Base-by-base conservation (phyloP, 2,113 vertebrate species). In the Tragelaphus strepsiceros region DNA sequence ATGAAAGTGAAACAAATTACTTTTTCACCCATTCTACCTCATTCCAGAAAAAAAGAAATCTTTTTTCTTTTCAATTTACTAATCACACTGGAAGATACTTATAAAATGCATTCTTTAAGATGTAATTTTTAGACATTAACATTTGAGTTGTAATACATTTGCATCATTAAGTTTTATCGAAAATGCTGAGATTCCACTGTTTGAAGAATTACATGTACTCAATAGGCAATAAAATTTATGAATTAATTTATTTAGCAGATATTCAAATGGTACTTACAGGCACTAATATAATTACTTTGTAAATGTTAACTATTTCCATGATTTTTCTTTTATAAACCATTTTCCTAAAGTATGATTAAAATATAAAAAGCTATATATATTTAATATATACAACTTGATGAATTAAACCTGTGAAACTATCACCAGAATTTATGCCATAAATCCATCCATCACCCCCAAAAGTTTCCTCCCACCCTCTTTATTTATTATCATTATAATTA, bases 1-100 rank as follows among this genome's bases (percentile, higher is more conserved):
- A 39, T 96, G 39, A 94, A 97, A 92, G 90, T 49, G 2, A 94
- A 96, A 90, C 43, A 32, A 96, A 93, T 39, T 96, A 14, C 12
- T 88, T 94, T 94, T 53, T 58, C 8, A 91, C 46, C 16, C 53
- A 96, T 67, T 22, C 30, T 46, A 95, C 74, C 21, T 91, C n/a
- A 43, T 94, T 85, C 85, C 15, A 87, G 53, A 62, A 84, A 90
- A 67, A 92, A 84, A 32, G 9, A 91, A 43, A 86, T 17, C 30
- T 62, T 88, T 62, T 88, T 26, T 82, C 35, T 54, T 92, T 87
- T 77, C 35, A 87, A 88, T 71, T 59, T 88, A 91, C 88, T 67
- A 91, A 96, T 88, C 61, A 77, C 6, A 1, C 56, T 91, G 2
- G 43, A 54, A 88, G n/a, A 49, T 32, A 96, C 35, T 80, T 62